Percentiles rank a stretch among this genome's conserved stretches.
Evolutionary conservation across 2,888 invertebrate genomes (phyloP).

Genomic region (Eucera pruinosa): DNA sequence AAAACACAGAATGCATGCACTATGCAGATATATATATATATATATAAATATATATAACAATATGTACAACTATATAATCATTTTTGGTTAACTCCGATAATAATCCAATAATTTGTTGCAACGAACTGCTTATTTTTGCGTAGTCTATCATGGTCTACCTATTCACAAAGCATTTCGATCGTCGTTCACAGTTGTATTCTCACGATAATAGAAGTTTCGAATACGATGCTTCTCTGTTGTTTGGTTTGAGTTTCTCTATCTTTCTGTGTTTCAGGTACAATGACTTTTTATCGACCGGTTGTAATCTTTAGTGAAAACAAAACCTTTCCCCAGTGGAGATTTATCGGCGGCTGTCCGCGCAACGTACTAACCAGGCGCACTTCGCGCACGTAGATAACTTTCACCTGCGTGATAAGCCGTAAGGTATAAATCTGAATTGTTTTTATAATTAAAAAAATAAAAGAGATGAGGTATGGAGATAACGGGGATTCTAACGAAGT

Average conservation of each 20-base stretch:
- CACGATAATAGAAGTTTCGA: constrained; percentile 51
- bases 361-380: constrained; percentile 53
- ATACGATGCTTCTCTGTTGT: constrained; percentile 21
- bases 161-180: constrained; percentile 8
- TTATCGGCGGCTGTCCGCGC: constrained; percentile 63
- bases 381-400: constrained; percentile 74
- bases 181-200: constrained; percentile 51
- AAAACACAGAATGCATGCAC: too few relatives aligned
- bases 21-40: too few relatives aligned
- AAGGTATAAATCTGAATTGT: constrained; percentile 81
- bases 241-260: background rate
- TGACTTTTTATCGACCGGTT: constrained; percentile 66
- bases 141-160: too few relatives aligned
- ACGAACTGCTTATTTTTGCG: too few relatives aligned
- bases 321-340: constrained; percentile 65
- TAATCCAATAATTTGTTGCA: too few relatives aligned
- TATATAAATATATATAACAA: too few relatives aligned
- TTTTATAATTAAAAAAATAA: constrained; percentile 77
- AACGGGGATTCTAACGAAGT: constrained; percentile 80
- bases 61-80: too few relatives aligned
- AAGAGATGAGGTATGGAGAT: constrained; percentile 77
- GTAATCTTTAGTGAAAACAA: constrained; percentile 70
- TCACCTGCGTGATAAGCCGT: constrained; percentile 76
- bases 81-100: too few relatives aligned
- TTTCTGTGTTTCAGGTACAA: constrained; percentile 32